Base-by-base conservation (phyloP, 2,888 invertebrate genomes). In the Nebria brevicollis region DNA sequence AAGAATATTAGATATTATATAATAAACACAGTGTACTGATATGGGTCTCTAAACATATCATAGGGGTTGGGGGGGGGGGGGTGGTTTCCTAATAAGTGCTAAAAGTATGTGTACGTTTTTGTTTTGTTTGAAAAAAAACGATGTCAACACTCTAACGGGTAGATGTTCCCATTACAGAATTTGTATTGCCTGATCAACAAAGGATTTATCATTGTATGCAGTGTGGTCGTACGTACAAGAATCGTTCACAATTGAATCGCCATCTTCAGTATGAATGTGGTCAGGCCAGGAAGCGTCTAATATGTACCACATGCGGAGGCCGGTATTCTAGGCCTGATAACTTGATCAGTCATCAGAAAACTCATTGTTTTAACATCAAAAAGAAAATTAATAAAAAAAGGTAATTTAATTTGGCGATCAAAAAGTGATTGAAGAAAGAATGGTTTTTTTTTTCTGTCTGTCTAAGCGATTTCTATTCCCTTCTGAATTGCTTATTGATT, bases 261-360 rank as follows among this genome's bases (percentile, higher is more conserved):
- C 89, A 88, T 84, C 86, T 85, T 82, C 86, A 86, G 76, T 88
- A 88, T 84, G 89, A 89, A 78, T 89, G 89, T 83, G 88, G 88
- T 41, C 87, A 86, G 73, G 87, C 83, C 13, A 72, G 87, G 84
- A 88, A 87, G 81, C 86, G 85, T 81, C 87, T 88, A 82, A 84
- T 84, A 75, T 88, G 88, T 83, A 84, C 84, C 34, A 86, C 87
- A 78, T 87, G 87, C 84, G 85, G 83, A 34, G 84, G 84, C 74
- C 85, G 85, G 77, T 87, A 87, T 83, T 85, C 85, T 66, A 85
- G 86, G 80, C 82, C 86, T 84, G 87, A 87, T 84, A 84, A 84
- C 77, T 83, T 86, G 84, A 83, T 25, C 72, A 64, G 11, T 26
- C 72, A 77, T 64, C 72, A 72, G 64, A 42, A 34, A 73, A 72